phyloP scores from a whole-genome alignment of 1,140 invertebrate species.

The Helicoverpa armigera region DNA sequence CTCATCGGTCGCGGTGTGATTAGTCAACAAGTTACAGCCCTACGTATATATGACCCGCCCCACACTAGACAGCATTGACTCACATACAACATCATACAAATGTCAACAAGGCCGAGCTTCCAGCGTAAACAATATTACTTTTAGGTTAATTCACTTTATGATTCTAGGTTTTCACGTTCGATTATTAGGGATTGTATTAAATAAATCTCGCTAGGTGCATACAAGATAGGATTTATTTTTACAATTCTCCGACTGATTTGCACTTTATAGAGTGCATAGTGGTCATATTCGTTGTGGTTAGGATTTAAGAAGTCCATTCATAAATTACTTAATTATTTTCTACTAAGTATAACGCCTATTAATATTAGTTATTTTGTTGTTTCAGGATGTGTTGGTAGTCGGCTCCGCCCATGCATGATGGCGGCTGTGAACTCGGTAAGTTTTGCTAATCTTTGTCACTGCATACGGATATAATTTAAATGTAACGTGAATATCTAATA shows the following conservation, averaged over 20 bases:
- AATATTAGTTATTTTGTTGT: constrained; percentile 62
- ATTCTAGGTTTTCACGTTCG: constrained; percentile 29
- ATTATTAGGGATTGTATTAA: too few relatives aligned
- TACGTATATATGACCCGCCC: constrained; percentile 56
- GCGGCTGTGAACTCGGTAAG: constrained; percentile 83
- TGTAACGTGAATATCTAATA: background rate
- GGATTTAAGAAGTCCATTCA: too few relatives aligned
- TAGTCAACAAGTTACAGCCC: constrained; percentile 9
- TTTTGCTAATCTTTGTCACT: background rate
- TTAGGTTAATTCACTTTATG: constrained; percentile 78
- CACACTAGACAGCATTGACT: constrained; percentile 70
- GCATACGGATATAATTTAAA: too few relatives aligned
- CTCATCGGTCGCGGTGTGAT: background rate
- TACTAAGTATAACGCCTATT: background rate
- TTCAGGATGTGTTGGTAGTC: constrained; percentile 75
- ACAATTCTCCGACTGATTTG: too few relatives aligned
- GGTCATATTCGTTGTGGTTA: too few relatives aligned
- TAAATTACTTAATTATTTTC: background rate
- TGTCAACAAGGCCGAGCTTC: constrained; percentile 80
- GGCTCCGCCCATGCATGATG: constrained; percentile 67
- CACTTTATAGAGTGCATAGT: too few relatives aligned
- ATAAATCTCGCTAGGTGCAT: too few relatives aligned
- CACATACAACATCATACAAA: constrained; percentile 73
- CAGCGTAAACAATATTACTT: constrained; percentile 77
- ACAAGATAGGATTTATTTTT: too few relatives aligned